phyloP scores from a whole-genome alignment of 2,797 vertebrate species.

The Acanthurus leucopareius region DNA sequence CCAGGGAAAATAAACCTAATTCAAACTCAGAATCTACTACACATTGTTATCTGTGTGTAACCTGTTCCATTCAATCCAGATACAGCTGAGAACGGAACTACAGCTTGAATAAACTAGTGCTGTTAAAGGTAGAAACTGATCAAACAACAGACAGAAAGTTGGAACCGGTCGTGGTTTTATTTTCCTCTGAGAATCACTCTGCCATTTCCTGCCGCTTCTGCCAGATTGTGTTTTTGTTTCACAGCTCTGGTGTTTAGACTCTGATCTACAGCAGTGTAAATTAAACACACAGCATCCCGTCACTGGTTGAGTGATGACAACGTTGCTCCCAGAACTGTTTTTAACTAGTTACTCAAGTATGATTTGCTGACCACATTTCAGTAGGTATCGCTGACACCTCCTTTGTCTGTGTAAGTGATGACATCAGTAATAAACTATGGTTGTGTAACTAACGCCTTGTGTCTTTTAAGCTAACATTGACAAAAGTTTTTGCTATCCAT shows the following conservation, averaged over 20 bases:
- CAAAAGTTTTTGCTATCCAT: neutral
- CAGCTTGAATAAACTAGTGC: neutral
- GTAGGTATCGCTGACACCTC: conserved; percentile 72
- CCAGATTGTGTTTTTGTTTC: conserved; percentile 31
- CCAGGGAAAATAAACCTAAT: neutral
- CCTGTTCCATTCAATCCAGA: conserved; percentile 14
- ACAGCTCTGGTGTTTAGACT: conserved; percentile 44
- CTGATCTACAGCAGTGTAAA: conserved; percentile 43
- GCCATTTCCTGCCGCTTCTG: conserved; percentile 24
- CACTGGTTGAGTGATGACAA: conserved; percentile 20
- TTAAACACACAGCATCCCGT: conserved; percentile 53
- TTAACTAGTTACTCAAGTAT: conserved; percentile 43
- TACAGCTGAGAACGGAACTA: neutral
- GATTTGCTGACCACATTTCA: conserved; percentile 58
- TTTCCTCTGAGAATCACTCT: conserved; percentile 54
- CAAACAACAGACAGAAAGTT: conserved; percentile 13
- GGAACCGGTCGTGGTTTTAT: conserved; percentile 27
- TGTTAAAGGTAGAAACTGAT: conserved; percentile 6
- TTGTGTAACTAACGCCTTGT: conserved; percentile 75
- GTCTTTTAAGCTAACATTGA: conserved; percentile 33
- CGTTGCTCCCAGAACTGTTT: conserved; percentile 28
- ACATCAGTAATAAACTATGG: conserved; percentile 83
- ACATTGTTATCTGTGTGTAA: neutral
- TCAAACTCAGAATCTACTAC: neutral
- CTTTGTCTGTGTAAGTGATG: conserved; percentile 79